Percentiles rank a stretch among this genome's conserved stretches.
Evolutionary conservation across 2,113 vertebrate species (phyloP).

Genomic region (Pseudopodoces humilis): DNA sequence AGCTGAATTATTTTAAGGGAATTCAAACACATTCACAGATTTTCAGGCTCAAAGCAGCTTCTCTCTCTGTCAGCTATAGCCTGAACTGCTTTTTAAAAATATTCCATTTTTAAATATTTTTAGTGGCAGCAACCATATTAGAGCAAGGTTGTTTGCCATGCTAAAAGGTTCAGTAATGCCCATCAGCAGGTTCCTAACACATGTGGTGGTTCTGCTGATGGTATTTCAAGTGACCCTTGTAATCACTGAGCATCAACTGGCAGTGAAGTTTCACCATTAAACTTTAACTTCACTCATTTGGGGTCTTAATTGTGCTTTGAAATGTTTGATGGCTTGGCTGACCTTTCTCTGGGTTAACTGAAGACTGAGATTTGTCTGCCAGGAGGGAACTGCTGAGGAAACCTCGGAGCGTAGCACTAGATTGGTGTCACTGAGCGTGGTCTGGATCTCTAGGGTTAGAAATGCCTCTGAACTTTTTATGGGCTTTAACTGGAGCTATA

Average conservation of each 20-base stretch:
- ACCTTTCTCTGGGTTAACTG: constrained; percentile 43
- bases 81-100: not conserved
- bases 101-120: not conserved
- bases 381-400: not conserved
- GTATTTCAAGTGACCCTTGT: constrained; percentile 27
- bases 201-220: not conserved
- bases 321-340: constrained; percentile 36
- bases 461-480: not conserved
- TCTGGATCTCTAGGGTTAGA: not conserved
- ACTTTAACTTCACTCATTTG: constrained; percentile 26
- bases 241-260: not conserved
- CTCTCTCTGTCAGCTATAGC: not conserved
- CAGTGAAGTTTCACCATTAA: constrained; percentile 1
- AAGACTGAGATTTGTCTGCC: constrained; percentile 12
- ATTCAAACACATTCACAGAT: not conserved
- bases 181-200: not conserved
- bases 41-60: not conserved
- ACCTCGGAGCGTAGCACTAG: not conserved
- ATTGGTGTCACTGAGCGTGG: not conserved
- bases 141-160: not conserved
- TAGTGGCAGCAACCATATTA: not conserved
- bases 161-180: not conserved
- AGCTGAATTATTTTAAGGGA: not conserved
- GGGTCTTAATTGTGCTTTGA: constrained; percentile 44
- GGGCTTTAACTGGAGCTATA: not conserved